These are phyloP conservation scores for Ephestia elutella DNA, from an alignment of 1,140 invertebrate genomes.

Conservation along the genomic window DNA sequence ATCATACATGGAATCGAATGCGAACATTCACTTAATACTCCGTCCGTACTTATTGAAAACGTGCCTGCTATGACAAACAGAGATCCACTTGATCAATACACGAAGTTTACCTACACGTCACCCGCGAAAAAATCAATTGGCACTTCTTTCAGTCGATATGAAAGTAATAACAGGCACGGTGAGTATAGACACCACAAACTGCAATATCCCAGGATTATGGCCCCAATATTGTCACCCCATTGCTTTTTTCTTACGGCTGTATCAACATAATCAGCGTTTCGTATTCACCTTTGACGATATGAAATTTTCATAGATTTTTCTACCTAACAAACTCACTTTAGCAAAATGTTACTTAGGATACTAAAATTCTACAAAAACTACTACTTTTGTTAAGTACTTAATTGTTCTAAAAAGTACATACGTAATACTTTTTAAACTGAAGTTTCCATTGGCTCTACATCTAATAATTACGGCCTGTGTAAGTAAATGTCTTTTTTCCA, in stretches of 20 bases:
- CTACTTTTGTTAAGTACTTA: no score
- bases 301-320: constrained; percentile 20
- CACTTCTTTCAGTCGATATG: constrained; percentile 22
- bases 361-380: no score
- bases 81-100: neutral
- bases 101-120: neutral
- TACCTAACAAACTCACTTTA: no score
- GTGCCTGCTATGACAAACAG: constrained; percentile 10
- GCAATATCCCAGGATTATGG: constrained; percentile 66
- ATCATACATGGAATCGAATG: neutral
- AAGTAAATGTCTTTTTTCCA: no score
- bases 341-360: no score
- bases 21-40: constrained; percentile 1
- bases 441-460: no score
- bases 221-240: constrained; percentile 56
- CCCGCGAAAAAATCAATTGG: constrained; percentile 39
- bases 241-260: constrained; percentile 54
- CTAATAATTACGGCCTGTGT: no score
- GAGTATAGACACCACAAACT: constrained; percentile 36
- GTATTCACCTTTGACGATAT: constrained; percentile 41
- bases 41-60: constrained; percentile 6
- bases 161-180: constrained; percentile 38
- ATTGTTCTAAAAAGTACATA: no score
- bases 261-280: constrained; percentile 58
- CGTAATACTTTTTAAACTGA: no score